Base-by-base conservation (phyloP, 2,888 invertebrate genomes). In the Zygaena filipendulae region DNA sequence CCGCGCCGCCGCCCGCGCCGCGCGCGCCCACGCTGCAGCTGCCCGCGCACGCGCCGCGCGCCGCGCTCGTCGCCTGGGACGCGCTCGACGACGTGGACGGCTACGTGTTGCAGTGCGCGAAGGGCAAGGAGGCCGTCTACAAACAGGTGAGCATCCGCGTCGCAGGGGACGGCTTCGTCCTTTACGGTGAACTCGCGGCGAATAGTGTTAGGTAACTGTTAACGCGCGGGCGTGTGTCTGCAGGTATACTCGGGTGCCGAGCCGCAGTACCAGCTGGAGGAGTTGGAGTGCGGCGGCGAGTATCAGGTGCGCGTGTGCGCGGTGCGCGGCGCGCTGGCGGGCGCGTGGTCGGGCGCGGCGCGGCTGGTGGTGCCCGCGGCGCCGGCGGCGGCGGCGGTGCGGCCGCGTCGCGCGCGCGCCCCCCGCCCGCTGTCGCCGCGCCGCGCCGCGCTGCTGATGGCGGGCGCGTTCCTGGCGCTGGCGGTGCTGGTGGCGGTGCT, bases 231-330 rank as follows among this genome's bases (percentile, higher is more conserved):
- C n/a, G n/a, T n/a, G n/a, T n/a, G 16, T 16, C 7, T 8, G 30
- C 64, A 90, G 87, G 84, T 87, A 45, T 89, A 88, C 63, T 80
- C 82, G 46, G 90, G 90, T 30, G 51, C 72, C 35, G 87, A 84
- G 44, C 77, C 84, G 32, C 83, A 81, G 64, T 84, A 80, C 58
- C 80, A 80, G 59, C 66, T 88, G 59, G 80, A 83, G 69, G 85
- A 87, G 55, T 81, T 94, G 56, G 87, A 89, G 47, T 82, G 87
- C 27, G 90, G 90, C 48, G 83, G 83, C 30, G 89, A 90, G 57
- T 93, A 93, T 72, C 72, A 77, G 48, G 86, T 90, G 48, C 86
- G 93, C 30, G 91, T 94, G 39, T 88, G 89, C 69, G 87, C 89
- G 13, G 84, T 92, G 48, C 84, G 94, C 45, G 72, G 70, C 27